These are phyloP conservation scores for Achroia grisella DNA, from an alignment of 1,140 invertebrate species.

Conservation along the genomic window DNA sequence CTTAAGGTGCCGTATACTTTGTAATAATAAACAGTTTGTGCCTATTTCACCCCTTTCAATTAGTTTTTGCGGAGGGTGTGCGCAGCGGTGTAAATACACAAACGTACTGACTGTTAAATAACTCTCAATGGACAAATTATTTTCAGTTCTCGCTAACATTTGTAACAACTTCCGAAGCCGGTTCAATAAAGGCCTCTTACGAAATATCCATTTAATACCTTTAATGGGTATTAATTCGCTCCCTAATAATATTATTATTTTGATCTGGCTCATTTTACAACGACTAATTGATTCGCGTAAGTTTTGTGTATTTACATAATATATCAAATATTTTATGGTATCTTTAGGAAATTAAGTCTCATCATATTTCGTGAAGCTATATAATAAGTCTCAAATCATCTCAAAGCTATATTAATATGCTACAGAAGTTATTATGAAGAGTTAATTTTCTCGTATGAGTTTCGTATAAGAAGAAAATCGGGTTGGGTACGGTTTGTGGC, in stretches of 20 bases:
- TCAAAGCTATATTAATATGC: too few species aligned
- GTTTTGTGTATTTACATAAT: too few species aligned
- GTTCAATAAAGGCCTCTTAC: conserved; percentile 7
- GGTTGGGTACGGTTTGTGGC: conserved; percentile 17
- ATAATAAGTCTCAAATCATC: too few species aligned
- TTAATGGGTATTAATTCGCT: conserved; percentile 12
- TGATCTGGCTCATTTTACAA: conserved; percentile 7
- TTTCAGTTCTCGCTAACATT: conserved; percentile 19
- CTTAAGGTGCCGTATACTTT: conserved; percentile 12
- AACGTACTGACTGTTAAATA: conserved; percentile 31
- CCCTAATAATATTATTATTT: conserved; percentile 12
- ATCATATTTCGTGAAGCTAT: conserved; percentile 1
- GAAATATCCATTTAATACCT: conserved; percentile 8
- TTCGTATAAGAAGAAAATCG: conserved; percentile 12
- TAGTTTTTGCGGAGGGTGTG: conserved; percentile 20
- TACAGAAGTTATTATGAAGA: neutral
- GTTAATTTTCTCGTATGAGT: conserved; percentile 6
- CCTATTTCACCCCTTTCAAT: conserved; percentile 9
- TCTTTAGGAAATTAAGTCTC: neutral
- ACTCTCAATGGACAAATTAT: conserved; percentile 37
- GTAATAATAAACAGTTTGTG: conserved; percentile 6
- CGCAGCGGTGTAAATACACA: conserved; percentile 33
- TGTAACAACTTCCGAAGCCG: conserved; percentile 21
- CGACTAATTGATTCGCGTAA: conserved; percentile 5
- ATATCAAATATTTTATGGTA: neutral